Conservation (phyloP, 2,888 invertebrate species). For the Patella ulyssiponensis region DNA sequence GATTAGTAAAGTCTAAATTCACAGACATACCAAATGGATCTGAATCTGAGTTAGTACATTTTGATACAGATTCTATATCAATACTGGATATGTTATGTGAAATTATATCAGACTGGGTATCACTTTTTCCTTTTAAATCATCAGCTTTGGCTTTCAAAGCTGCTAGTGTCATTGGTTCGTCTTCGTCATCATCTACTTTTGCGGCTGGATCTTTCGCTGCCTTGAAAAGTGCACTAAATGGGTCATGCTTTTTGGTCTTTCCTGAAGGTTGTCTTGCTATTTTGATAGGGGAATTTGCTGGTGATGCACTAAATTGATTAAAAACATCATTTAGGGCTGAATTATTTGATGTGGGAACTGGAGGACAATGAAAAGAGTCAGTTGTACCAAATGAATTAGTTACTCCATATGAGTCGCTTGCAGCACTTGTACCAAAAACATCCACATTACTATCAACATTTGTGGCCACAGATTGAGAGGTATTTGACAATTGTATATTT, state of each 20-base stretch:
- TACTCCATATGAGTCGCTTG: constrained; percentile 3
- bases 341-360: neutral
- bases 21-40: neutral
- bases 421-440: neutral
- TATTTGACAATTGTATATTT: neutral
- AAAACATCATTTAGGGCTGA: neutral
- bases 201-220: neutral
- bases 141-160: constrained; percentile 4
- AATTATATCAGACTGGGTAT: constrained; percentile 4
- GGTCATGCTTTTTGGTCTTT: neutral
- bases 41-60: neutral
- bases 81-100: neutral
- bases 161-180: neutral
- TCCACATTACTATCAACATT: neutral
- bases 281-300: neutral
- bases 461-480: neutral
- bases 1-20: constrained; percentile 25
- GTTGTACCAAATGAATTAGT: neutral
- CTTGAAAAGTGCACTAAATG: constrained; percentile 6
- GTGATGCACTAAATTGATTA: constrained; percentile 4
- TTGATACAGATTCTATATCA: constrained; percentile 4
- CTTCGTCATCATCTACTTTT: neutral
- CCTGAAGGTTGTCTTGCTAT: constrained; percentile 1
- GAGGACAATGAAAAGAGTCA: neutral
- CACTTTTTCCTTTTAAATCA: neutral